These are phyloP conservation scores for Euschistus heros DNA, from an alignment of 1,140 invertebrate genomes.

Conservation along the genomic window DNA sequence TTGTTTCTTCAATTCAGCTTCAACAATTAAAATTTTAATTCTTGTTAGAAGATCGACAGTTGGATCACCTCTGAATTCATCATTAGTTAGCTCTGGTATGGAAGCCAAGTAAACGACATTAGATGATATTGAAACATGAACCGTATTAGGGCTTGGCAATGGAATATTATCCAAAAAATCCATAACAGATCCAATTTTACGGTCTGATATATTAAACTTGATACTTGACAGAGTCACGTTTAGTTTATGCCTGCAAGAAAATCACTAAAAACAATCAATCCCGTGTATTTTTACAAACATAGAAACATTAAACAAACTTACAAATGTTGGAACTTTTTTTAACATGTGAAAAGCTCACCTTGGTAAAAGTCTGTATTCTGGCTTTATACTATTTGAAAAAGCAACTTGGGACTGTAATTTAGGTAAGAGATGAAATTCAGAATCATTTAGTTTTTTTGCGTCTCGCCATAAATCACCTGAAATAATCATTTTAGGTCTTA, in stretches of 20 bases:
- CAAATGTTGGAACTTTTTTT: background rate
- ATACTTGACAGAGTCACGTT: conserved; percentile 59
- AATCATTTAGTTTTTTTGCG: conserved; percentile 54
- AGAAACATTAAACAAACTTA: too few relatives aligned
- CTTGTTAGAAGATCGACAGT: conserved; percentile 36
- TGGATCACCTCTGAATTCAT: conserved; percentile 31
- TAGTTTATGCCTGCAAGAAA: conserved; percentile 56
- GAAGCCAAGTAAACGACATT: conserved; percentile 11
- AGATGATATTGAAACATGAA: conserved; percentile 27
- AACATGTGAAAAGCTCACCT: conserved; percentile 37
- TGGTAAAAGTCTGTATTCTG: conserved; percentile 61
- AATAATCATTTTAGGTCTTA: conserved; percentile 36
- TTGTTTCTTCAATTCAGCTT: conserved; percentile 31
- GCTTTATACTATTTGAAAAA: conserved; percentile 63
- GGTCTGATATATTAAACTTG: conserved; percentile 69
- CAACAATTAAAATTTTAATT: conserved; percentile 38
- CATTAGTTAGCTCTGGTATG: conserved; percentile 18
- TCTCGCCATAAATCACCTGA: conserved; percentile 65
- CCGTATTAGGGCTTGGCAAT: conserved; percentile 36
- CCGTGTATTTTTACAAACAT: too few relatives aligned
- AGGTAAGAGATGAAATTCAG: conserved; percentile 63
- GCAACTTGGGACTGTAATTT: conserved; percentile 56
- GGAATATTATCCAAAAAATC: conserved; percentile 60
- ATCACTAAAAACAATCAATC: background rate
- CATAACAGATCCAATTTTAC: conserved; percentile 50